phyloP scores from a whole-genome alignment of 2,113 vertebrate species.

The Stomatorhinus ivindoensis region DNA sequence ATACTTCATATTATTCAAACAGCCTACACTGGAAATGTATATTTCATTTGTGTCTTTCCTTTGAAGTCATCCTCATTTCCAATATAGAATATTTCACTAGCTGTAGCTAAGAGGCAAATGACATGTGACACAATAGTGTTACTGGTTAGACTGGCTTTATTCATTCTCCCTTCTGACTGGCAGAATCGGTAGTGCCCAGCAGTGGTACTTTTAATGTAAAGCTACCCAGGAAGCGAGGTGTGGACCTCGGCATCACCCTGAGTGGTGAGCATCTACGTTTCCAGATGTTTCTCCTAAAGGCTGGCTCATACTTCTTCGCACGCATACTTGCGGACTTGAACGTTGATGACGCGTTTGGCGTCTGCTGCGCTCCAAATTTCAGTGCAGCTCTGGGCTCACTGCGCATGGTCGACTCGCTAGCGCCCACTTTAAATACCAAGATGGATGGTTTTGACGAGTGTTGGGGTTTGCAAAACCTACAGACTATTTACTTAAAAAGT shows the following conservation, averaged over 20 bases:
- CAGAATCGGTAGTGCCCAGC: conserved; percentile 93
- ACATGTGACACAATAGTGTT: background rate
- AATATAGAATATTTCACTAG: background rate
- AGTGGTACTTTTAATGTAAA: conserved; percentile 97
- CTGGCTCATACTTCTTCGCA: too few relatives aligned
- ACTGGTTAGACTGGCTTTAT: background rate
- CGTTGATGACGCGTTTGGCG: too few relatives aligned
- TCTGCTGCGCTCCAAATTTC: too few relatives aligned
- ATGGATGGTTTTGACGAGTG: too few relatives aligned
- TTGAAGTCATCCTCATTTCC: background rate
- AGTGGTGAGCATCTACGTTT: conserved; percentile 74
- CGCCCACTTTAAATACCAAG: too few relatives aligned
- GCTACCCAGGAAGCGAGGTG: conserved; percentile 85
- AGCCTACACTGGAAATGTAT: background rate
- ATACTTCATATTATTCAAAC: background rate
- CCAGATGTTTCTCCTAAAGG: background rate
- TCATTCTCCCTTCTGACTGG: background rate
- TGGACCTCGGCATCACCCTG: conserved; percentile 95
- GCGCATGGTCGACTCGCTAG: too few relatives aligned
- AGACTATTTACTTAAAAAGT: too few relatives aligned
- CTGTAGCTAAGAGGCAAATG: background rate
- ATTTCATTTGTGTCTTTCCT: background rate
- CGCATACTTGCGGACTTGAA: too few relatives aligned
- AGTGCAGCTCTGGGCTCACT: too few relatives aligned
- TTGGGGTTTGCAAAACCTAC: too few relatives aligned